These are phyloP conservation scores for Iguana delicatissima DNA, from an alignment of 2,797 vertebrate species.

Conservation along the genomic window DNA sequence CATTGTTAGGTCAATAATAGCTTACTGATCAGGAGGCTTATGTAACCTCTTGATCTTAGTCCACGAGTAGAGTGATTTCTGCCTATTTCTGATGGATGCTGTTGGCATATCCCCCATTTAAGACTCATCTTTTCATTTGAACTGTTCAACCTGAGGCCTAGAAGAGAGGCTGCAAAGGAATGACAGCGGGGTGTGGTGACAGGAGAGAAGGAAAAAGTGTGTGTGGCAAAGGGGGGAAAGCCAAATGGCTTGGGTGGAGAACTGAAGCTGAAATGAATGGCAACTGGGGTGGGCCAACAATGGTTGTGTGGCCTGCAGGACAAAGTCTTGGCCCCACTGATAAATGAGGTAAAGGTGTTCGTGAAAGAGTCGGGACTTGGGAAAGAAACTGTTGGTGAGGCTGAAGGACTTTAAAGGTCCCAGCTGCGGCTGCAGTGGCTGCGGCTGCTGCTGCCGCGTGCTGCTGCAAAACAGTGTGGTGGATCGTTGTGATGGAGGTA, in stretches of 20 bases:
- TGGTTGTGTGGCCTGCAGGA: constrained; percentile 69
- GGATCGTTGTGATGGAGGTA: constrained; percentile 84
- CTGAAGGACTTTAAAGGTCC: constrained; percentile 81
- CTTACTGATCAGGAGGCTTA: constrained; percentile 41
- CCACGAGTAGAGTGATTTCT: constrained; percentile 16
- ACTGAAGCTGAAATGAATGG: constrained; percentile 80
- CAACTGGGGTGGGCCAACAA: constrained; percentile 79
- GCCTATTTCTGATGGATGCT: not conserved
- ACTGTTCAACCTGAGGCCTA: constrained; percentile 56
- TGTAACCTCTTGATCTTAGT: constrained; percentile 40
- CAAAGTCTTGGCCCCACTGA: constrained; percentile 80
- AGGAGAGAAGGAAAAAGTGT: constrained; percentile 82
- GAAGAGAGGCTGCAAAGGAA: constrained; percentile 88
- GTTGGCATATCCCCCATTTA: not conserved
- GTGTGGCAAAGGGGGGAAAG: constrained; percentile 82
- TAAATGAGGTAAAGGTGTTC: constrained; percentile 81
- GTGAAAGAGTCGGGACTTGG: constrained; percentile 80
- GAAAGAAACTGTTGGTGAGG: constrained; percentile 83
- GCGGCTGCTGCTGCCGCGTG: constrained; percentile 61
- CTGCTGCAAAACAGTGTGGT: constrained; percentile 85
- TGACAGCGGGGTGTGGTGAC: constrained; percentile 80
- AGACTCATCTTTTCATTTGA: not conserved
- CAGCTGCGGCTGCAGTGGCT: constrained; percentile 56
- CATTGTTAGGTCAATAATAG: constrained; percentile 71
- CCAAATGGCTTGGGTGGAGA: constrained; percentile 80